Base-by-base conservation (phyloP, 1,140 invertebrate genomes). In the Rhopalosiphum padi region DNA sequence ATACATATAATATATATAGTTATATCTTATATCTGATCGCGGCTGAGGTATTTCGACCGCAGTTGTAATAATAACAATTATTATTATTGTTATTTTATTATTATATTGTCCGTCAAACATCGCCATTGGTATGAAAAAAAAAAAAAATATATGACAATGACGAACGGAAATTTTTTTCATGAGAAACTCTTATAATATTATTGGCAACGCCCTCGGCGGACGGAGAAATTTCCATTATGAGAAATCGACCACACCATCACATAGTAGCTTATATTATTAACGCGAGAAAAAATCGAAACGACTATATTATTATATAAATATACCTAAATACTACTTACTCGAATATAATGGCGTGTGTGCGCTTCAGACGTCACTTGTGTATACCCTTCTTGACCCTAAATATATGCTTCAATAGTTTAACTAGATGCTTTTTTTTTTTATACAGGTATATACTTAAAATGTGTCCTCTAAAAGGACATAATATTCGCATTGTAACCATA, bases 341-440 rank as follows among this genome's bases (percentile, higher is more conserved):
- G n/a, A n/a, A 77, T 35, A 77, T 77, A 77, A 77, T 77, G 60
- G 60, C 4, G 60, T 77, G 60, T 77, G 60, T 43, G 37, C 21
- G 35, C 35, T 83, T 89, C 25, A 51, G 48, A 48, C 88, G 88
- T 89, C 88, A 89, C 88, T 51, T 51, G 51, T 51, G 22, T 37
- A 8, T 83, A 89, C 88, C 88, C 43, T 55, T 55, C 51, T 90
- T 55, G 89, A 90, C 89, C 89, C 89, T 60, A 25, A 60, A 37
- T 51, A 53, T 83, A 83, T 18, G 87, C 43, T 89, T 60, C 89
- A 25, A 43, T 85, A 85, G 23, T 41, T 85, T 30, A 41, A 60
- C 89, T 55, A 60, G 89, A 53, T 60, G 8, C 41, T 60, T 90
- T 90, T 77, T n/a, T n/a, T 18, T 60, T 68, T 30, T 60, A n/a